Conservation (phyloP, 2,797 vertebrate species). For the Acestrorhynchus altus region DNA sequence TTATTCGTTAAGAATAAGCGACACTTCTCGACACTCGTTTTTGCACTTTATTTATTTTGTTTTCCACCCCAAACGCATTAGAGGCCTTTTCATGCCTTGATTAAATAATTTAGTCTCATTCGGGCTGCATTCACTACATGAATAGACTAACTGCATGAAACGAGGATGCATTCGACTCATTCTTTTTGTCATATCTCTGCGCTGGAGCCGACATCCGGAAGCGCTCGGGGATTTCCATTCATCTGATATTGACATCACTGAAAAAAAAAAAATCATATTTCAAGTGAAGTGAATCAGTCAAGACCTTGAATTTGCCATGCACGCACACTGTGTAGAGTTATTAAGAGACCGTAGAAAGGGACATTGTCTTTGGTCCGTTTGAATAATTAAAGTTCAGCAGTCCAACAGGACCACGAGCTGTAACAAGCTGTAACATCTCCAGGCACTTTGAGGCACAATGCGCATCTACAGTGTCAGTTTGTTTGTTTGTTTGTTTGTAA, state of each 20-base stretch:
- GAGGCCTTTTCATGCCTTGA: not conserved
- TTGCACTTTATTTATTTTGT: not conserved
- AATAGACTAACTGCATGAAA: not conserved
- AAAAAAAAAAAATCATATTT: not conserved
- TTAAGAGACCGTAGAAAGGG: no score
- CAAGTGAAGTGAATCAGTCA: not conserved
- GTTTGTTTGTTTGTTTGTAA: no score
- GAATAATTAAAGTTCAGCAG: no score
- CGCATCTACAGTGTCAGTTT: no score
- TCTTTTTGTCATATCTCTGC: not conserved
- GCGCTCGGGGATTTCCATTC: not conserved
- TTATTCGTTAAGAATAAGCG: slow-evolving; percentile 12
- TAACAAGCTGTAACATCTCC: no score
- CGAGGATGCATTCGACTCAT: not conserved
- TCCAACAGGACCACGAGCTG: no score
- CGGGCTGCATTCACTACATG: not conserved
- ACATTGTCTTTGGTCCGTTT: no score
- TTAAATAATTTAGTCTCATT: not conserved
- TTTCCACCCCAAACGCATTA: not conserved
- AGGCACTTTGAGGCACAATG: no score
- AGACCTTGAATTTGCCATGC: no score
- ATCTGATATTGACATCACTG: not conserved
- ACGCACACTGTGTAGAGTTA: no score
- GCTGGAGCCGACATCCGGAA: not conserved
- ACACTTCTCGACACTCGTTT: not conserved